Conservation (phyloP, 1,140 invertebrate genomes). For the Harpegnathos saltator region DNA sequence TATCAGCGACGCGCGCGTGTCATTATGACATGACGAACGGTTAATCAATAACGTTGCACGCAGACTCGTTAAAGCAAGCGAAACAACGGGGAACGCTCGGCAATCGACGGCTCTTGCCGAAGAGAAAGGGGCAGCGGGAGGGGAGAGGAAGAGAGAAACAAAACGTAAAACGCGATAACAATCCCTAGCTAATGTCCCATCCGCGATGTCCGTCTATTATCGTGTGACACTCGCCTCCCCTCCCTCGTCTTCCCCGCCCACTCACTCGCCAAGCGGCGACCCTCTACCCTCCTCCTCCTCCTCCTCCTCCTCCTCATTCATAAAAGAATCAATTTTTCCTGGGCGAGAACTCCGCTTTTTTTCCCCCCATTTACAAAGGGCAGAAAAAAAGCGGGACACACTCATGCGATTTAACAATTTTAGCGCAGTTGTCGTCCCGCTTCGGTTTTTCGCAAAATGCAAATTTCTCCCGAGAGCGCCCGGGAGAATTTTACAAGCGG, state of each 20-base stretch:
- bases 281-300: too few relatives aligned
- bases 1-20: constrained; percentile 32
- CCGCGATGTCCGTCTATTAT: constrained; percentile 37
- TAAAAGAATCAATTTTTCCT: constrained; percentile 58
- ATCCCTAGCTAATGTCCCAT: constrained; percentile 42
- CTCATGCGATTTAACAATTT: constrained; percentile 63
- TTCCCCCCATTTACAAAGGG: constrained; percentile 26
- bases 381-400: constrained; percentile 32
- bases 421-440: constrained; percentile 61
- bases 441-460: constrained; percentile 62
- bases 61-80: constrained; percentile 28
- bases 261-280: too few relatives aligned
- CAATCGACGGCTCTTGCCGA: constrained; percentile 39
- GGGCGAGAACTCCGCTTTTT: constrained; percentile 38
- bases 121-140: too few relatives aligned
- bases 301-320: constrained; percentile 10
- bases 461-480: constrained; percentile 53
- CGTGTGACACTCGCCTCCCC: neutral
- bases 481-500: constrained; percentile 62
- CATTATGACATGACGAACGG: constrained; percentile 37
- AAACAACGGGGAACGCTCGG: constrained; percentile 8
- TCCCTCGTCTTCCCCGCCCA: too few relatives aligned
- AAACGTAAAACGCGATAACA: neutral
- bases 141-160: too few relatives aligned
- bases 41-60: constrained; percentile 56